phyloP scores from a whole-genome alignment of 2,888 invertebrate genomes.

The Chloroclysta siterata region DNA sequence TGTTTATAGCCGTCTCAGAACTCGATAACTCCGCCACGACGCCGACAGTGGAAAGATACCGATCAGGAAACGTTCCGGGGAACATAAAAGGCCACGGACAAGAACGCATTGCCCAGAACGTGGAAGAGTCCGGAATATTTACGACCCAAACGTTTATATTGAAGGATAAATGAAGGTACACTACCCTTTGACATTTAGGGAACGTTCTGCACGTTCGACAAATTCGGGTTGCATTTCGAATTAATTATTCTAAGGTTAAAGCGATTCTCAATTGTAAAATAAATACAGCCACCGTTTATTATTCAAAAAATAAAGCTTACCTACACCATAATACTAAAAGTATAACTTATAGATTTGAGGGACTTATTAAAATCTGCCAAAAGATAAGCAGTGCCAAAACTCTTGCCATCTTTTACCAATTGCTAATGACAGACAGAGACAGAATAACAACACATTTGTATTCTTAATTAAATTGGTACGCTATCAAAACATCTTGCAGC shows the following conservation, averaged over 20 bases:
- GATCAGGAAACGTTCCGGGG: slow-evolving; percentile 49
- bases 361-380: too few relatives aligned
- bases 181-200: slow-evolving; percentile 2
- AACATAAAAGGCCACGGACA: slow-evolving; percentile 42
- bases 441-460: slow-evolving; percentile 6
- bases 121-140: slow-evolving; percentile 45
- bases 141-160: slow-evolving; percentile 45
- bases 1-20: slow-evolving; percentile 12
- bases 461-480: slow-evolving; percentile 35
- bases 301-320: too few relatives aligned
- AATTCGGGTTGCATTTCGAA: neutral
- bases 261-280: too few relatives aligned
- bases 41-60: slow-evolving; percentile 46
- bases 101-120: slow-evolving; percentile 46
- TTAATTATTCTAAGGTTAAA: neutral
- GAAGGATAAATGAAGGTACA: slow-evolving; percentile 28
- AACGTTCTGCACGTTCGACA: neutral
- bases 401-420: too few relatives aligned
- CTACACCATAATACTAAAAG: too few relatives aligned
- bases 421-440: neutral
- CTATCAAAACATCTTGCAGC: slow-evolving; percentile 37
- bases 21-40: slow-evolving; percentile 21
- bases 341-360: too few relatives aligned
- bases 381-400: too few relatives aligned
- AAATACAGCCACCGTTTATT: too few relatives aligned